Percentiles rank a stretch among this genome's conserved stretches.
These are phyloP conservation scores for Suricata suricatta DNA, from an alignment of 2,113 vertebrate genomes.

Conservation along the genomic window DNA sequence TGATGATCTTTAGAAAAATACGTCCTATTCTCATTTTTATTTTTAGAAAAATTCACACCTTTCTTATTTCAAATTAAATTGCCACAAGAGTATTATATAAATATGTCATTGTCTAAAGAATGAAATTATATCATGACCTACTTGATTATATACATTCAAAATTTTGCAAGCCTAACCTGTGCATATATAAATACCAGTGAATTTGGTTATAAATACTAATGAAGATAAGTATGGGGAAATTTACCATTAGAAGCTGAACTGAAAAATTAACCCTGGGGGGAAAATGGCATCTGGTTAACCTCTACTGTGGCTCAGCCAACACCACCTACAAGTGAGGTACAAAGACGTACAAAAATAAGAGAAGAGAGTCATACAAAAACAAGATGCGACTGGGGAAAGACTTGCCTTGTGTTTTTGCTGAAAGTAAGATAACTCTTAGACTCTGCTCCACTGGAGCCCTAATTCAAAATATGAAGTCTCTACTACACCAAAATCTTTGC, in stretches of 20 bases:
- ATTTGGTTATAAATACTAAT: neutral
- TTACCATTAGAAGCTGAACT: conserved; percentile 10
- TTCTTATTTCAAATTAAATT: conserved; percentile 53
- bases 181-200: neutral
- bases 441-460: neutral
- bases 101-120: conserved; percentile 31
- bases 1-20: conserved; percentile 36
- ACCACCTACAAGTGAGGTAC: neutral
- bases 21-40: conserved; percentile 32
- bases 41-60: conserved; percentile 55
- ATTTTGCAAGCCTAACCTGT: neutral
- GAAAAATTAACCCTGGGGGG: neutral
- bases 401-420: neutral
- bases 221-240: neutral
- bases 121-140: conserved; percentile 54
- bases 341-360: neutral
- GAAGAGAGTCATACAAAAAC: neutral
- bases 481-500: neutral
- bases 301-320: neutral
- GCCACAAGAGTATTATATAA: conserved; percentile 18
- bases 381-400: neutral
- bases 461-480: neutral
- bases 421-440: neutral
- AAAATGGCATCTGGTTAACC: neutral
- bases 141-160: conserved; percentile 63